These are phyloP conservation scores for Notarius lentiginosus DNA, from an alignment of 2,113 vertebrate species.

Conservation along the genomic window DNA sequence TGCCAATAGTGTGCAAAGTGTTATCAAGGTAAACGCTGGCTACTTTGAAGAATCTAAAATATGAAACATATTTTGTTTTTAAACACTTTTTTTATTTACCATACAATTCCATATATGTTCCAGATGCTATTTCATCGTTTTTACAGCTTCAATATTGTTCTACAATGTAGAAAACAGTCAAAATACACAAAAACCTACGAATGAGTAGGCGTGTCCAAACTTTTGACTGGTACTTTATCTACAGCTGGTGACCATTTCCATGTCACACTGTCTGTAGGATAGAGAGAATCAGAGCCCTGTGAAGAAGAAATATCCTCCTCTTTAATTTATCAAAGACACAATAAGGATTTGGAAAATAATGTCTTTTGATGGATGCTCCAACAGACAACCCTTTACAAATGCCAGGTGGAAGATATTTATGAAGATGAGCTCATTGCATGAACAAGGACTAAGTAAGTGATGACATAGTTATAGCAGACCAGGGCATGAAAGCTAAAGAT, in stretches of 20 bases:
- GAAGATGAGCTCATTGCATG: slow-evolving; percentile 38
- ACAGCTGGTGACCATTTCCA: slow-evolving; percentile 58
- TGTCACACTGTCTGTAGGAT: slow-evolving; percentile 50
- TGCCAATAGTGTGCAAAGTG: too few relatives aligned
- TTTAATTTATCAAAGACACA: slow-evolving; percentile 49
- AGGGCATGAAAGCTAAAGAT: not conserved
- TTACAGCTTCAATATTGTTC: too few relatives aligned
- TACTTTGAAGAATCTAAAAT: too few relatives aligned
- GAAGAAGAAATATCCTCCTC: slow-evolving; percentile 51
- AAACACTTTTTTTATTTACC: too few relatives aligned
- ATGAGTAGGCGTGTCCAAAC: too few relatives aligned
- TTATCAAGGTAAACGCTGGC: too few relatives aligned
- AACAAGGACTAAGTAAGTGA: slow-evolving; percentile 20
- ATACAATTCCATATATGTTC: too few relatives aligned
- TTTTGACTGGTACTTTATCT: too few relatives aligned
- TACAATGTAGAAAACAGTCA: too few relatives aligned
- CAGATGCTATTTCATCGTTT: too few relatives aligned
- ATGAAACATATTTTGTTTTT: too few relatives aligned
- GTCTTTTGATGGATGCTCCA: slow-evolving; percentile 51
- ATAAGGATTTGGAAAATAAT: slow-evolving; percentile 46
- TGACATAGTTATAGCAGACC: slow-evolving; percentile 38
- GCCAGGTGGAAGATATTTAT: slow-evolving; percentile 28
- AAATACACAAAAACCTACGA: too few relatives aligned
- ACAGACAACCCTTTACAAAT: slow-evolving; percentile 34
- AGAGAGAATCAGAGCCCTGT: slow-evolving; percentile 44